Conservation (phyloP, 2,797 vertebrate species). For the Phoeniculus purpureus region DNA sequence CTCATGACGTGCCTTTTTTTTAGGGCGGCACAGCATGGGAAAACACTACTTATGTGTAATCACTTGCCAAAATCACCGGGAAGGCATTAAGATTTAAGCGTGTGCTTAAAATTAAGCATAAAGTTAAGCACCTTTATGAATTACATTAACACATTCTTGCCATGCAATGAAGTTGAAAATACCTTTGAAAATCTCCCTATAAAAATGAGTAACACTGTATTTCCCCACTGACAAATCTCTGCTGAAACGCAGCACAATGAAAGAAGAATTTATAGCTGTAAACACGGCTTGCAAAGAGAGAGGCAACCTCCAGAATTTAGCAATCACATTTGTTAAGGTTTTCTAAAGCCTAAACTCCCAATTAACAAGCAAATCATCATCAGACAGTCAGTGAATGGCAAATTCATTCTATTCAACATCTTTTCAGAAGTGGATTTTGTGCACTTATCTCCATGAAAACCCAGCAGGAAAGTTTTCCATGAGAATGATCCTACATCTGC, state of each 20-base stretch:
- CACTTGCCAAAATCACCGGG: not conserved
- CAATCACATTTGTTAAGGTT: conserved; percentile 81
- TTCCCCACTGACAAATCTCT: conserved; percentile 10
- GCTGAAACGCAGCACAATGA: conserved; percentile 34
- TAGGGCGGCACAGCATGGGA: not conserved
- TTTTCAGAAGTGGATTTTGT: conserved; percentile 82
- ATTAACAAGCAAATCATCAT: conserved; percentile 84
- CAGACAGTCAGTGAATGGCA: conserved; percentile 81
- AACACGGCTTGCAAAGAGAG: conserved; percentile 65
- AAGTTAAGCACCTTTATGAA: conserved; percentile 50
- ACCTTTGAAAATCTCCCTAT: conserved; percentile 31
- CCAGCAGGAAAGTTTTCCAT: conserved; percentile 82
- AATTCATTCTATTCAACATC: conserved; percentile 82
- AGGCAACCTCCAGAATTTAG: conserved; percentile 78
- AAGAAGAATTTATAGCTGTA: conserved; percentile 76
- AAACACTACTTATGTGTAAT: not conserved
- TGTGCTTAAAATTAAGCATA: conserved; percentile 27
- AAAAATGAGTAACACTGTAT: conserved; percentile 41
- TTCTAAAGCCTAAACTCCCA: conserved; percentile 81
- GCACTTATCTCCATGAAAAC: conserved; percentile 83
- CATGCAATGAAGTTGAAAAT: conserved; percentile 44
- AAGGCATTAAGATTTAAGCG: conserved; percentile 17
- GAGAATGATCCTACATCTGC: conserved; percentile 80
- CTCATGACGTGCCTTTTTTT: not conserved
- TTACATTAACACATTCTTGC: conserved; percentile 56